Evolutionary conservation across 2,113 vertebrate species (phyloP).

Genomic region (Pavo muticus): DNA sequence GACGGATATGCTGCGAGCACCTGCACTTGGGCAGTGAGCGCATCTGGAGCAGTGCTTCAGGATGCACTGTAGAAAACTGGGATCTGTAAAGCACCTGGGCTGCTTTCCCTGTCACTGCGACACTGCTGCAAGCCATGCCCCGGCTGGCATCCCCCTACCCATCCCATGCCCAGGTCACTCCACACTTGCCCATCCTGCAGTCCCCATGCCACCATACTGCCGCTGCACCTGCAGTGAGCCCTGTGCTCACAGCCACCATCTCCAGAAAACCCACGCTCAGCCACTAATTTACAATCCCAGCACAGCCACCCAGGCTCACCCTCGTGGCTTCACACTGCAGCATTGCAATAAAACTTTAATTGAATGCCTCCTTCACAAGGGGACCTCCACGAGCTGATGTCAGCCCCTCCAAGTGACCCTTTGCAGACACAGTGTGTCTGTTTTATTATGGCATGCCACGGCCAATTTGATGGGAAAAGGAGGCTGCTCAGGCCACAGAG

Average conservation of each 20-base stretch:
- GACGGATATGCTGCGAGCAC: not conserved
- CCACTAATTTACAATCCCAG: not conserved
- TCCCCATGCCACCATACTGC: not conserved
- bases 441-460: not conserved
- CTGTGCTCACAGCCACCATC: not conserved
- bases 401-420: not conserved
- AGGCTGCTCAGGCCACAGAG: not conserved
- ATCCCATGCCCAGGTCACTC: not conserved
- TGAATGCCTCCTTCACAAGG: not conserved
- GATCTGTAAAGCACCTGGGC: not conserved
- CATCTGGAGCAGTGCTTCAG: rapidly evolving
- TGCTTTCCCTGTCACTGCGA: not conserved
- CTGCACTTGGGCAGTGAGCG: rapidly evolving
- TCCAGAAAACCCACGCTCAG: not conserved
- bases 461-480: not conserved
- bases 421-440: not conserved
- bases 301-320: not conserved
- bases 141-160: not conserved
- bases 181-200: not conserved
- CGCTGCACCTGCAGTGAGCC: not conserved
- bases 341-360: not conserved
- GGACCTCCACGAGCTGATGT: not conserved
- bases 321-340: not conserved
- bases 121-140: not conserved
- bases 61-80: not conserved